A percentile compares a stretch with the other conserved stretches of the same genome.
phyloP scores from a whole-genome alignment of 1,140 invertebrate species.

The Bombus polaris region DNA sequence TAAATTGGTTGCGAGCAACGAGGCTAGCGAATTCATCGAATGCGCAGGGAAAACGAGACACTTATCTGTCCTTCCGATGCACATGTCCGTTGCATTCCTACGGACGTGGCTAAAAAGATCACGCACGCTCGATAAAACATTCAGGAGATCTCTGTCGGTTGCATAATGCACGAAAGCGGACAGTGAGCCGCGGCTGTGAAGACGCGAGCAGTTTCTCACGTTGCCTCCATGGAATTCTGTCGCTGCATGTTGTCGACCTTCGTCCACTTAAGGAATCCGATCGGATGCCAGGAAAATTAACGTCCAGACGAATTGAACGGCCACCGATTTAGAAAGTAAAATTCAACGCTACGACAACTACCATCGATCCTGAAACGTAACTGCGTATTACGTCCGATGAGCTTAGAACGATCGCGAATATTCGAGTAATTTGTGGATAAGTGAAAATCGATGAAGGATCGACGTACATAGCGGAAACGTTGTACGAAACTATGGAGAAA shows the following conservation, averaged over 20 bases:
- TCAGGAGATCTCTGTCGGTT: constrained; percentile 62
- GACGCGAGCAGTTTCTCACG: constrained; percentile 64
- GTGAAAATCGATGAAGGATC: constrained; percentile 50
- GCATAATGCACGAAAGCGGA: constrained; percentile 63
- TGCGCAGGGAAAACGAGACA: constrained; percentile 34
- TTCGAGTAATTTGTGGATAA: constrained; percentile 5
- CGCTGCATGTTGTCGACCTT: constrained; percentile 12
- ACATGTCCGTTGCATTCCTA: constrained; percentile 54
- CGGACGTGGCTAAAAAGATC: constrained; percentile 52
- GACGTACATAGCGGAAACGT: constrained; percentile 29
- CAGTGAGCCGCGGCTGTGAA: constrained; percentile 36
- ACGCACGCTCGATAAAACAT: constrained; percentile 67
- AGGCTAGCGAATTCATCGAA: constrained; percentile 45
- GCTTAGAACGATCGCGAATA: background rate
- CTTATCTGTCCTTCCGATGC: constrained; percentile 41
- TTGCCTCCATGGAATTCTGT: constrained; percentile 50
- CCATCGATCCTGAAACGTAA: background rate
- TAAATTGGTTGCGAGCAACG: constrained; percentile 37
- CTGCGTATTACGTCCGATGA: background rate
- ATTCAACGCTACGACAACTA: background rate
- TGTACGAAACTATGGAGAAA: constrained; percentile 12
- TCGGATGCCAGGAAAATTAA: constrained; percentile 27
- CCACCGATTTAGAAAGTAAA: background rate
- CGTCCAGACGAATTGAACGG: background rate
- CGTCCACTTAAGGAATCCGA: constrained; percentile 45